Percentiles rank a stretch among this genome's conserved stretches.
Evolutionary conservation across 1,140 invertebrate genomes (phyloP).

Genomic region (Sinella curviseta): DNA sequence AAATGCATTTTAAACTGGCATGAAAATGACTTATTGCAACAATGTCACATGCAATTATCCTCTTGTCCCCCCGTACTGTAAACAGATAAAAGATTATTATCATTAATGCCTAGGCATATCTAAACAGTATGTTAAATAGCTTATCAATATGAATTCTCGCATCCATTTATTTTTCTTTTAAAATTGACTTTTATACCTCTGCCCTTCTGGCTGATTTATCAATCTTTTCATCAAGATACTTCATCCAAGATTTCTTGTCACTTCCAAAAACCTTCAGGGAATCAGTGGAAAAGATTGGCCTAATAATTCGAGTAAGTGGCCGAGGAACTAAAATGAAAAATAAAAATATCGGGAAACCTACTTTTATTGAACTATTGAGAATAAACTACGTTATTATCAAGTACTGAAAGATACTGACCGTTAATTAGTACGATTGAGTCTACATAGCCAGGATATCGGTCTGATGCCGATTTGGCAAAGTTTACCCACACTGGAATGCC

Average conservation of each 20-base stretch:
- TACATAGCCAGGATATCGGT: neutral
- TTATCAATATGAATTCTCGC: no score
- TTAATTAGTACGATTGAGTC: neutral
- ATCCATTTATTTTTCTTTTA: no score
- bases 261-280: neutral
- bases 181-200: conserved; percentile 10
- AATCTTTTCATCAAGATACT: neutral
- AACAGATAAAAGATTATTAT: no score
- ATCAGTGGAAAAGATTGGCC: neutral
- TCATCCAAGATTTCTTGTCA: neutral
- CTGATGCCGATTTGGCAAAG: neutral
- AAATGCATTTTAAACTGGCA: no score
- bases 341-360: neutral
- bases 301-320: neutral
- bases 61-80: neutral
- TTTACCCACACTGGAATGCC: neutral
- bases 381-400: no score
- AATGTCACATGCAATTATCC: neutral
- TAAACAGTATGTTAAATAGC: no score
- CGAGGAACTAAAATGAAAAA: neutral
- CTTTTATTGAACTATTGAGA: no score
- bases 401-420: neutral
- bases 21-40: no score
- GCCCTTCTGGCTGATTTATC: neutral
- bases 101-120: no score